Evolutionary conservation across 1,140 invertebrate genomes (phyloP).

Genomic region (Ctenoplectra terminalis): DNA sequence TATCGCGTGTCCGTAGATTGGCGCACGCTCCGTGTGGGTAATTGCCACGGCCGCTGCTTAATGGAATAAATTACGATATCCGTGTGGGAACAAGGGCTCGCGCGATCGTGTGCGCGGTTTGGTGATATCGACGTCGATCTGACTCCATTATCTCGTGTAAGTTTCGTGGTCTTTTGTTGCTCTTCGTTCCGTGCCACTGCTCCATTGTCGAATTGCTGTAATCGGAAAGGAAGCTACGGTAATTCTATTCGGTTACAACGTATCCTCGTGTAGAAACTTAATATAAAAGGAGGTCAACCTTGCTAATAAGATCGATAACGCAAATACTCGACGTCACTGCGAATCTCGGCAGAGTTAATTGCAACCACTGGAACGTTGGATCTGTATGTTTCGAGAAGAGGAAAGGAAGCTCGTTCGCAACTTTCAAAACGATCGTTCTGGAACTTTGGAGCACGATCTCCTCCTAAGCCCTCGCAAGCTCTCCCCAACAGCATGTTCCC

Average conservation of each 20-base stretch:
- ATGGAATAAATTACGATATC: conserved; percentile 15
- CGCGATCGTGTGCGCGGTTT: too few species aligned
- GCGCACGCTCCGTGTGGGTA: neutral
- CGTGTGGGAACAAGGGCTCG: conserved; percentile 11
- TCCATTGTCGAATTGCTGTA: neutral
- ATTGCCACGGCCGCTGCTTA: conserved; percentile 1
- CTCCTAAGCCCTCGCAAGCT: too few species aligned
- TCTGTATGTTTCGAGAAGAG: neutral
- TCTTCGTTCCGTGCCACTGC: neutral
- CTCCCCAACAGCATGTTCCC: neutral
- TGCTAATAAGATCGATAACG: too few species aligned
- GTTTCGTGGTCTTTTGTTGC: too few species aligned
- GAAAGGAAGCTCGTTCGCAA: neutral
- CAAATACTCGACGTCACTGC: too few species aligned
- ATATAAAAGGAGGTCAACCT: too few species aligned
- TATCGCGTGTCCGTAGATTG: conserved; percentile 32
- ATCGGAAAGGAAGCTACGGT: too few species aligned
- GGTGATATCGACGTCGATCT: neutral
- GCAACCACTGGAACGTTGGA: neutral
- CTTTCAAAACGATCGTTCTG: too few species aligned
- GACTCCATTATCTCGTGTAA: neutral
- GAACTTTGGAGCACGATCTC: too few species aligned
- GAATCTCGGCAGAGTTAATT: neutral
- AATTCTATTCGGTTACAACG: too few species aligned
- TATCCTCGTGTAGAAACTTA: too few species aligned